Base-by-base conservation (phyloP, 2,888 invertebrate genomes). In the Carterocephalus palaemon region DNA sequence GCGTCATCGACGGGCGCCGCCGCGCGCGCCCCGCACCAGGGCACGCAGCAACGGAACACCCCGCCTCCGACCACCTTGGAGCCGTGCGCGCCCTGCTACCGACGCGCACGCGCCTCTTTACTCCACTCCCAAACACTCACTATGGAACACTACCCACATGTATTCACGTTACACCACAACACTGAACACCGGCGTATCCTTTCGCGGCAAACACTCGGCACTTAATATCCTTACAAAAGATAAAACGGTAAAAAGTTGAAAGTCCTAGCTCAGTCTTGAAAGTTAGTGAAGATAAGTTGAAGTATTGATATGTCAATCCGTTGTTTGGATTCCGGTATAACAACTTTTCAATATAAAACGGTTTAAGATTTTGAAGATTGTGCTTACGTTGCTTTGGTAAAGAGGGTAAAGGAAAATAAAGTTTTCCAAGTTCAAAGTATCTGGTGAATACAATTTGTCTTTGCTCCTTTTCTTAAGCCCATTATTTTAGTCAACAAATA, bases 1-100 rank as follows among this genome's bases (percentile, higher is more conserved):
- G 89, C 89, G 76, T 90, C 86, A 86, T 88, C 84, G 67, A 84
- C 85, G 85, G 90, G 88, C 82, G 89, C 82, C 85, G 92, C 90
- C 89, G 90, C 89, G 91, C 86, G 86, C 86, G 86, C 86, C 85
- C 92, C 92, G 89, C 92, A 92, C 91, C 92, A 92, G 90, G 92
- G 92, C 91, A 92, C 90, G 89, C 92, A 92, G 89, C 92, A 92
- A 90, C 92, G 92, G 91, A 92, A 92, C 88, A 92, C 91, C 89
- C 90, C 90, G 77, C 90, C 90, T 89, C 92, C 90, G 78, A 90
- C 90, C 90, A 90, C 90, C 87, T 88, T 90, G 90, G 80, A 78
- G 87, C 81, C 83, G 76, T 81, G 68, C 64, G 66, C 68, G 59
- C 64, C 68, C 67, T 55, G 56, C 65, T 57, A 67, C 75, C 88